phyloP scores from a whole-genome alignment of 2,797 vertebrate species.

The Pristis pectinata region DNA sequence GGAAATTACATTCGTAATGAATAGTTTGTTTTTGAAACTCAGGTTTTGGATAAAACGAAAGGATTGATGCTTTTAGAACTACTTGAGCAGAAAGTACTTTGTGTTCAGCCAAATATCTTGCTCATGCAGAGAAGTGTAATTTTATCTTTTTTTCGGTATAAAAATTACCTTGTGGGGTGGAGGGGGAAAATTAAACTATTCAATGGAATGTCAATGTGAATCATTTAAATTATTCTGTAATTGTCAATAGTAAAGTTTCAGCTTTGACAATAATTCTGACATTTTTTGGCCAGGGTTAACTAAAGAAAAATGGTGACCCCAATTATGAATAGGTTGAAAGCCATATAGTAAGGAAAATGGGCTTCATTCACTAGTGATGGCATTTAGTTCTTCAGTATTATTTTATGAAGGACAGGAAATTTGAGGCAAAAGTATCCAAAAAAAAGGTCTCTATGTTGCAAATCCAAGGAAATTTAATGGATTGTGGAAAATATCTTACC shows the following conservation, averaged over 20 bases:
- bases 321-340: not conserved
- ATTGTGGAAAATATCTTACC: slow-evolving; percentile 8
- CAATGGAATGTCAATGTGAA: not conserved
- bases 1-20: not conserved
- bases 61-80: not conserved
- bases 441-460: not conserved
- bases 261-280: slow-evolving; percentile 7
- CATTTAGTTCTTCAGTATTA: not conserved
- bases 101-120: not conserved
- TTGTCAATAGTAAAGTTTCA: not conserved
- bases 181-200: not conserved
- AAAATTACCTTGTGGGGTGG: not conserved
- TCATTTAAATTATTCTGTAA: slow-evolving; percentile 2
- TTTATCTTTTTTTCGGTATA: not conserved
- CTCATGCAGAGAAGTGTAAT: not conserved
- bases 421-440: not conserved
- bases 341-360: not conserved
- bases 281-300: not conserved
- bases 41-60: not conserved
- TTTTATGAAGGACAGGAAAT: not conserved
- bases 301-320: not conserved
- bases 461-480: not conserved
- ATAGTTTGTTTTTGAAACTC: not conserved
- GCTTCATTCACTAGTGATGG: not conserved
- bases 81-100: not conserved